Conservation (phyloP, 1,140 invertebrate genomes). For the Penaeus japonicus region DNA sequence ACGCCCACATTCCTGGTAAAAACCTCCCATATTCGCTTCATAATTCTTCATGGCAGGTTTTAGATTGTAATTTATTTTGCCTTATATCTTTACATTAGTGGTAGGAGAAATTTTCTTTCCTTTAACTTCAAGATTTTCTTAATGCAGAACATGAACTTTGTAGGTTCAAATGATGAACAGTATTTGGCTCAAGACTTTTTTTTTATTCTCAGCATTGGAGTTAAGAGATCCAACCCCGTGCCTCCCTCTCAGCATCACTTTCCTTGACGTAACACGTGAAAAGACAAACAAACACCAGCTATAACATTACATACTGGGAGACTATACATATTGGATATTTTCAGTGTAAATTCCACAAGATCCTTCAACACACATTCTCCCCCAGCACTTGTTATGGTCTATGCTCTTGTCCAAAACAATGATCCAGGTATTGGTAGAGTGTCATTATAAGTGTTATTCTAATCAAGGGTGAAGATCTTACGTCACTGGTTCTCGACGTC, state of each 20-base stretch:
- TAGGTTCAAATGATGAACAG: neutral
- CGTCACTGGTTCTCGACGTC: conserved; percentile 32
- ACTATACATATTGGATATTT: no score
- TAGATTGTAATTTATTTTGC: no score
- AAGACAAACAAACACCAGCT: neutral
- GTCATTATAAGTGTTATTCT: neutral
- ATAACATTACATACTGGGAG: neutral
- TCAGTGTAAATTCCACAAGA: conserved; percentile 37
- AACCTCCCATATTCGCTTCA: no score
- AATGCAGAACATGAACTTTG: no score
- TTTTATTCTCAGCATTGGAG: neutral
- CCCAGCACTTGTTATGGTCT: conserved; percentile 26
- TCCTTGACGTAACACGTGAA: neutral
- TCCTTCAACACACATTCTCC: conserved; percentile 25
- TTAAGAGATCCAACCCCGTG: neutral
- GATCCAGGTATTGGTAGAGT: conserved; percentile 11
- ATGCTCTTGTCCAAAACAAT: conserved; percentile 27
- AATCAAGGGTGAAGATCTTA: conserved; percentile 11
- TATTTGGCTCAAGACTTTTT: neutral
- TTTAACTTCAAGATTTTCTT: no score
- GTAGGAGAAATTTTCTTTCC: neutral
- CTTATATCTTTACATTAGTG: neutral
- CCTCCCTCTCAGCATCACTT: neutral
- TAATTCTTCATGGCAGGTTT: no score
- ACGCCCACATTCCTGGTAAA: no score